Base-by-base conservation (phyloP, 2,888 invertebrate species). In the Perdita meconis region DNA sequence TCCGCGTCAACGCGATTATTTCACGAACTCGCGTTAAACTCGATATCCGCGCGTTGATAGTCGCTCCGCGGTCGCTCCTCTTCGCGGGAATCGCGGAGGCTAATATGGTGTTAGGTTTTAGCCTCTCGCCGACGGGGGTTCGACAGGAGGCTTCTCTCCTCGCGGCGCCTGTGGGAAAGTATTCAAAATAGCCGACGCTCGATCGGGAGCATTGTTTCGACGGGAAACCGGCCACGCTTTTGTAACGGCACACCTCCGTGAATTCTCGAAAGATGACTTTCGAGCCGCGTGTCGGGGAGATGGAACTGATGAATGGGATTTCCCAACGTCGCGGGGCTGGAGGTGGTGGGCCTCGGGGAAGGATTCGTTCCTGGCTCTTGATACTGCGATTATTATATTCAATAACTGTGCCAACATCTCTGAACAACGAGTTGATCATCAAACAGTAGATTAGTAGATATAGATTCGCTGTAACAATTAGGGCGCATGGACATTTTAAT, bases 231-330 rank as follows among this genome's bases (percentile, higher is more conserved):
- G n/a, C 10, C 10, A 50, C 26, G 56, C 36, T 68, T 73, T 56
- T 66, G 72, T 61, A 72, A 65, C 30, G 19, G 16, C 36, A 78
- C 79, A 78, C 79, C 79, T 80, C 79, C 79, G 79, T 66, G 73
- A 80, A 80, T 80, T 80, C 79, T 50, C 80, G 61, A 63, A 81
- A 63, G 76, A 80, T 81, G 81, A 81, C 81, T 81, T 77, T 77
- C 77, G 77, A 42, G 55, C 38, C 47, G 24, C 47, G 30, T 40
- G n/a, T 53, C 13, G 64, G 38, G 38, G 55, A 65, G 60, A 61
- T 47, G 57, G 55, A 34, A n/a, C 51, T 2, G 50, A 70, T 64
- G 73, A 81, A 77, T 77, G 80, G 59, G 76, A 80, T 80, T 81
- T 81, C 69, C 59, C 67, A 80, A 80, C 22, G 47, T 38, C 30